Evolutionary conservation across 1,140 invertebrate species (phyloP).

Genomic region (Fopius arisanus): DNA sequence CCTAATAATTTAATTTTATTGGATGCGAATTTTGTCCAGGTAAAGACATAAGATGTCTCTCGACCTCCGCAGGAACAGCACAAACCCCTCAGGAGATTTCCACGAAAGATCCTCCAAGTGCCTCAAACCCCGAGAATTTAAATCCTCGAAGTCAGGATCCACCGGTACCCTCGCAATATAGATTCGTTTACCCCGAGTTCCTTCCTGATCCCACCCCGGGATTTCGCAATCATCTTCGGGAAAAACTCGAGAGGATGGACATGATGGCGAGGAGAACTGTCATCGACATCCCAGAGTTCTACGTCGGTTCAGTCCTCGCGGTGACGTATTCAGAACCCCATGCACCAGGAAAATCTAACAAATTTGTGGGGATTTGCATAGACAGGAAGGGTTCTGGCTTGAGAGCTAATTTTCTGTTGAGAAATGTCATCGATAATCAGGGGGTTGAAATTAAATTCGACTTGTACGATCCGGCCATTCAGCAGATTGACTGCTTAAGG

Average conservation of each 20-base stretch:
- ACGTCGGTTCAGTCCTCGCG: conserved; percentile 93
- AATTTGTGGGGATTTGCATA: conserved; percentile 98
- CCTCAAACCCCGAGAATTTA: conserved; percentile 32
- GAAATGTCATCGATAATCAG: conserved; percentile 93
- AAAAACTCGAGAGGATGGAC: conserved; percentile 90
- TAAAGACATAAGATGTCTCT: conserved; percentile 27
- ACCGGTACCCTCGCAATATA: conserved; percentile 63
- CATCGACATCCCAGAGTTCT: conserved; percentile 96
- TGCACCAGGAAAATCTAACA: conserved; percentile 82
- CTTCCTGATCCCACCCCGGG: conserved; percentile 84
- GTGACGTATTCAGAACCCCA: conserved; percentile 91
- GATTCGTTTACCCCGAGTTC: conserved; percentile 94
- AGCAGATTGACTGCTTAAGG: conserved; percentile 77
- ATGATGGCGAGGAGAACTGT: conserved; percentile 87
- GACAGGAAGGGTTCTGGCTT: conserved; percentile 81
- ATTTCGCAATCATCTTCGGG: conserved; percentile 81
- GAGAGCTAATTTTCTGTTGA: conserved; percentile 82
- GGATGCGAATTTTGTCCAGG: conserved; percentile 17
- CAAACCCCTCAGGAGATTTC: background rate
- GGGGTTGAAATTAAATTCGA: conserved; percentile 90
- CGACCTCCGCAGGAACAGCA: conserved; percentile 13
- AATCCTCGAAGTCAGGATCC: background rate
- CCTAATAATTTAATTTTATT: background rate
- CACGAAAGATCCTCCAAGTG: background rate
- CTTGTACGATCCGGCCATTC: conserved; percentile 93